Conservation (phyloP, 1,140 invertebrate genomes). For the Cecropterus lyciades region DNA sequence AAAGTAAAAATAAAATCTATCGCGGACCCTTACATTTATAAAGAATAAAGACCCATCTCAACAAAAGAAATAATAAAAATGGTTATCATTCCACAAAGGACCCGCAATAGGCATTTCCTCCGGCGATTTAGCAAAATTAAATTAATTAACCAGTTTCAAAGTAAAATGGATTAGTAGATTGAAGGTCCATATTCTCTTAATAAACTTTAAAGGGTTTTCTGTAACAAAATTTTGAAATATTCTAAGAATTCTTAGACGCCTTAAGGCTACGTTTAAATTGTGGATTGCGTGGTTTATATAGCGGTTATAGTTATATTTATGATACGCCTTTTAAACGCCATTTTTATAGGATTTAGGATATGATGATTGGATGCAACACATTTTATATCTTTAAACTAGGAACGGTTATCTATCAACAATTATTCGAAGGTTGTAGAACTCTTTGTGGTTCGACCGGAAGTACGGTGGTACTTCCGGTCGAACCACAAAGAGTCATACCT, state of each 20-base stretch:
- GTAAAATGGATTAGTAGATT: constrained; percentile 29
- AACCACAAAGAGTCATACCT: too few relatives aligned
- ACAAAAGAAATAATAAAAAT: constrained; percentile 28
- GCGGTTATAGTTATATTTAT: too few relatives aligned
- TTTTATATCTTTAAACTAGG: too few relatives aligned
- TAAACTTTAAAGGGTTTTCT: constrained; percentile 40
- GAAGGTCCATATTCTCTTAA: constrained; percentile 34
- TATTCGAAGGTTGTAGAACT: too few relatives aligned
- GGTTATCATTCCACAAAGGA: constrained; percentile 33
- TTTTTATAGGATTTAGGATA: too few relatives aligned
- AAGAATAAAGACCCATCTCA: constrained; percentile 3
- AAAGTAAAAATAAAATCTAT: constrained; percentile 4
- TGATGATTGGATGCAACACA: too few relatives aligned
- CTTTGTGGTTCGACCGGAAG: too few relatives aligned
- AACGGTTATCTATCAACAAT: too few relatives aligned
- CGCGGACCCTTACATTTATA: background rate
- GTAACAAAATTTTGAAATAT: constrained; percentile 30
- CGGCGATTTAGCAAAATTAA: constrained; percentile 25
- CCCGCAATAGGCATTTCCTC: constrained; percentile 19
- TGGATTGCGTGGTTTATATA: background rate
- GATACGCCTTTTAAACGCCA: too few relatives aligned
- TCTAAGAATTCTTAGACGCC: constrained; percentile 1
- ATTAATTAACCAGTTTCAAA: constrained; percentile 35
- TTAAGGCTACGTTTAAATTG: constrained; percentile 25
- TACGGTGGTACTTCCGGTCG: too few relatives aligned